phyloP scores from a whole-genome alignment of 2,113 vertebrate genomes.

The Calidris pygmaea region DNA sequence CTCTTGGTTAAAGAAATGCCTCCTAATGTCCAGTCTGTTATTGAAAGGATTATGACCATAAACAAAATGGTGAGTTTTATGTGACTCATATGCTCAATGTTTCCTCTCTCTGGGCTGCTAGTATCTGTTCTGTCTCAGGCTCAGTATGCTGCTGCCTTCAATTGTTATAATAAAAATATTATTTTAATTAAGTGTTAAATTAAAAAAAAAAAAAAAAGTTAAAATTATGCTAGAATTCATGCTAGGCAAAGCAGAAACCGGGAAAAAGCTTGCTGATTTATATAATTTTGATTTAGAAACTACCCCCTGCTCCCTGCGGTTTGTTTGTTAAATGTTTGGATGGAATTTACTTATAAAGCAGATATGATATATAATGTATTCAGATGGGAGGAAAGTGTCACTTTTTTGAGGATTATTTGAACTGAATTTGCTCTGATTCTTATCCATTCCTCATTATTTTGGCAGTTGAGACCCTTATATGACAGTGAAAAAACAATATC shows the following conservation, averaged over 20 bases:
- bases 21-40: not conserved
- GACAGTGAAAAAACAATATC: not conserved
- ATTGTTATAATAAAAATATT: not conserved
- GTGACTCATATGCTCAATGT: not conserved
- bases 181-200: not conserved
- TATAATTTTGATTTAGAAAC: not conserved
- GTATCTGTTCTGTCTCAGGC: not conserved
- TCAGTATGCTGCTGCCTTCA: not conserved
- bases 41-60: not conserved
- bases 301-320: accelerated
- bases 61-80: not conserved
- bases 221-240: not conserved
- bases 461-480: not conserved
- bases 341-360: not conserved
- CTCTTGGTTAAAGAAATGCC: not conserved
- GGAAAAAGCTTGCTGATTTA: not conserved
- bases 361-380: not conserved
- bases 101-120: not conserved
- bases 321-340: not conserved
- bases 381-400: not conserved
- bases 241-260: not conserved
- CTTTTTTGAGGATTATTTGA: not conserved
- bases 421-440: not conserved
- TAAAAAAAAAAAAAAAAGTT: not conserved
- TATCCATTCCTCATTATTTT: not conserved